Evolutionary conservation across 2,113 vertebrate genomes (phyloP).

Genomic region (Vulpes ferrilata): DNA sequence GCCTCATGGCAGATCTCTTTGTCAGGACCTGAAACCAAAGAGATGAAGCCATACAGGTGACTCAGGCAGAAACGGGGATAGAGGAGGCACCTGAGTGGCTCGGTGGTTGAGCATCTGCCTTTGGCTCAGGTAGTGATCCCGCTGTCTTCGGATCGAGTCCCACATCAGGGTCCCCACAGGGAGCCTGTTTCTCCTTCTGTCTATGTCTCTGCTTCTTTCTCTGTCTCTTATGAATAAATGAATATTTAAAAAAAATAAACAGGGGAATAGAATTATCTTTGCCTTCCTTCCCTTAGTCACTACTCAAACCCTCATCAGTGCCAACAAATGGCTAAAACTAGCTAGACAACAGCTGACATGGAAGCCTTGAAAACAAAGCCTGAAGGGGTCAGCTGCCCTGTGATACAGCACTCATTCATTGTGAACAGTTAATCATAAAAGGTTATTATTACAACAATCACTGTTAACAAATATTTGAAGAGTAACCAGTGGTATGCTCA

Average conservation of each 20-base stretch:
- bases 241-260: background rate
- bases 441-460: background rate
- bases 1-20: background rate
- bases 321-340: background rate
- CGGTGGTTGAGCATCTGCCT: too few relatives aligned
- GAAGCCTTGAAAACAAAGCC: background rate
- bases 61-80: background rate
- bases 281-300: background rate
- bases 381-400: background rate
- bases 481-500: background rate
- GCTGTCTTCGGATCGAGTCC: too few relatives aligned
- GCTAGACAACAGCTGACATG: background rate
- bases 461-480: background rate
- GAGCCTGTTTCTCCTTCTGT: too few relatives aligned
- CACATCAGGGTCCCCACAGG: too few relatives aligned
- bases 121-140: too few relatives aligned
- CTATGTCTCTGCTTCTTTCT: too few relatives aligned
- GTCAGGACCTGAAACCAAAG: background rate
- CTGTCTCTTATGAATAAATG: too few relatives aligned
- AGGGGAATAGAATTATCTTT: background rate
- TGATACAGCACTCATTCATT: background rate
- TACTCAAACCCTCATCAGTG: background rate
- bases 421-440: background rate
- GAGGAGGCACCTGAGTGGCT: too few relatives aligned
- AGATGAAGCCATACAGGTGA: background rate